Conservation (phyloP, 2,888 invertebrate species). For the Lymantria monacha region DNA sequence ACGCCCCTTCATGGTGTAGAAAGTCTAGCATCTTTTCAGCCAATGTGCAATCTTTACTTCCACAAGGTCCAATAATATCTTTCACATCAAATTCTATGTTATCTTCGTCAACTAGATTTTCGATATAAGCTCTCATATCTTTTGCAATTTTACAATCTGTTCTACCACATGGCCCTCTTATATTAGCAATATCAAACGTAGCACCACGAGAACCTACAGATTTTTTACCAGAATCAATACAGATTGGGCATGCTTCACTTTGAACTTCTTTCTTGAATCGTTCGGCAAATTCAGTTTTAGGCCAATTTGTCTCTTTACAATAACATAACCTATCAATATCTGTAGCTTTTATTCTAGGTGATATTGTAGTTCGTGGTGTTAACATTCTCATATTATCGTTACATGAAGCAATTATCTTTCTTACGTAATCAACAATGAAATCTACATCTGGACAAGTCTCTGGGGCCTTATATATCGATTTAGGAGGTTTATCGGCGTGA, state of each 20-base stretch:
- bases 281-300: constrained; percentile 58
- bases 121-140: constrained; percentile 65
- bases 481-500: constrained; percentile 67
- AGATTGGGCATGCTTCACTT: constrained; percentile 61
- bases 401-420: constrained; percentile 69
- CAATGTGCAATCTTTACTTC: constrained; percentile 65
- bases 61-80: constrained; percentile 69
- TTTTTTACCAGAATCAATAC: constrained; percentile 51
- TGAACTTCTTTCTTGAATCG: constrained; percentile 59
- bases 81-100: constrained; percentile 55
- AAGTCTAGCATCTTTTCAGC: constrained; percentile 66
- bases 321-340: constrained; percentile 71
- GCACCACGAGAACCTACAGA: constrained; percentile 26
- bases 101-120: constrained; percentile 67
- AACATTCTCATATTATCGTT: constrained; percentile 77
- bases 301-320: constrained; percentile 68
- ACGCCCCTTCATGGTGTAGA: constrained; percentile 61
- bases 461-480: constrained; percentile 60
- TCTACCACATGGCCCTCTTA: constrained; percentile 71
- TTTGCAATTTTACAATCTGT: constrained; percentile 71
- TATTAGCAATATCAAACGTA: constrained; percentile 66
- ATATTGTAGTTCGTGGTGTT: constrained; percentile 65
- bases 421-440: constrained; percentile 67
- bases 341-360: constrained; percentile 66
- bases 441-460: constrained; percentile 68